Evolutionary conservation across 2,113 vertebrate genomes (phyloP).

Genomic region (Proteles cristata): DNA sequence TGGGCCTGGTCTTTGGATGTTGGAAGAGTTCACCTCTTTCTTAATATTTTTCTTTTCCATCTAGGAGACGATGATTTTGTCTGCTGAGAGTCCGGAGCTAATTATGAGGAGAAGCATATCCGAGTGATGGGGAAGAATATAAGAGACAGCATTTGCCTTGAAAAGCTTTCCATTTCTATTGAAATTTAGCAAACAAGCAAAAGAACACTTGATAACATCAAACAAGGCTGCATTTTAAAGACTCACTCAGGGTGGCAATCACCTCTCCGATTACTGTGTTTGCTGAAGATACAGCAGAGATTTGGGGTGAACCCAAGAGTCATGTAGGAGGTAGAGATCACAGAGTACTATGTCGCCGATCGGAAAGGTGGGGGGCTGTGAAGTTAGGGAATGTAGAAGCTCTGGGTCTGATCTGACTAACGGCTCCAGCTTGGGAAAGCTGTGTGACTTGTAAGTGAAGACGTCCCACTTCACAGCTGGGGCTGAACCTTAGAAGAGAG

Average conservation of each 20-base stretch:
- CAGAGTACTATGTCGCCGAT: rapidly evolving
- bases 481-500: neutral
- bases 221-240: neutral
- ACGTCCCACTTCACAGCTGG: neutral
- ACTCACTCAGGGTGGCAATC: neutral
- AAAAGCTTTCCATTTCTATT: neutral
- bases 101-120: neutral
- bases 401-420: too few species aligned
- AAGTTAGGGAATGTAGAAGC: too few species aligned
- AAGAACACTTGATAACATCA: neutral
- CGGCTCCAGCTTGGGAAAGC: too few species aligned
- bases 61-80: neutral
- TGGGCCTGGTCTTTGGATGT: neutral
- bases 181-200: neutral
- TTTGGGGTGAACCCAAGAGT: neutral
- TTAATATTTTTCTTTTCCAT: neutral
- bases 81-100: neutral
- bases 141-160: neutral
- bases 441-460: neutral
- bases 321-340: neutral
- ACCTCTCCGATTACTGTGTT: neutral
- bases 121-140: neutral
- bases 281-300: neutral
- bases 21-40: neutral
- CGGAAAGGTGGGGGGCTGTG: neutral